Evolutionary conservation across 1,140 invertebrate genomes (phyloP).

Genomic region (Panagrolaimus sp.): DNA sequence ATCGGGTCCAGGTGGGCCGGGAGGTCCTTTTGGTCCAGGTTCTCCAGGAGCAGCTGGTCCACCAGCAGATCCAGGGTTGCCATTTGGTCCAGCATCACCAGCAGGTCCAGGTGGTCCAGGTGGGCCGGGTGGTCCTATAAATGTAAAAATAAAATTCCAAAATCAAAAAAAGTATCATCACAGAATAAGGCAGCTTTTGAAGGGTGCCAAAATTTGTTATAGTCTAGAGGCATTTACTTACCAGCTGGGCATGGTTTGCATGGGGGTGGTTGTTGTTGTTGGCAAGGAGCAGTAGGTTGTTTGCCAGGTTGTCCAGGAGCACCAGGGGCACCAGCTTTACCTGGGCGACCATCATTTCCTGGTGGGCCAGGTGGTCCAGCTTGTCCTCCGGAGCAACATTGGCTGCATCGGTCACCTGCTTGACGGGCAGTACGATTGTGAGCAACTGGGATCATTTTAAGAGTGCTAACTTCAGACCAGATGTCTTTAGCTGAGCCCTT

Average conservation of each 20-base stretch:
- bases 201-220: no score
- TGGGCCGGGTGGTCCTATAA: conserved; percentile 1
- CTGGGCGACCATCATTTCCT: conserved; percentile 21
- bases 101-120: neutral
- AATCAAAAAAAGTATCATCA: no score
- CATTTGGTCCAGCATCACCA: conserved; percentile 3
- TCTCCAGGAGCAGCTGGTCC: neutral
- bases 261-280: neutral
- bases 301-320: conserved; percentile 7
- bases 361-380: conserved; percentile 12
- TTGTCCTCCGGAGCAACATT: conserved; percentile 5
- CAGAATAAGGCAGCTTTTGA: no score
- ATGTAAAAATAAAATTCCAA: neutral
- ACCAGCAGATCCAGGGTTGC: conserved; percentile 8
- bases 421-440: conserved; percentile 33
- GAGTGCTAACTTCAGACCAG: conserved; percentile 38
- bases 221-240: neutral
- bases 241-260: conserved; percentile 16
- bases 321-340: conserved; percentile 14
- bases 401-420: conserved; percentile 4
- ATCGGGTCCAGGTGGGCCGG: conserved; percentile 12
- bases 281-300: neutral
- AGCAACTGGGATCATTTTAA: conserved; percentile 33
- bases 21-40: conserved; percentile 1
- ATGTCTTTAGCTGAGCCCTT: conserved; percentile 42